Evolutionary conservation across 2,113 vertebrate species (phyloP).

Genomic region (Oncorhynchus kisutch): DNA sequence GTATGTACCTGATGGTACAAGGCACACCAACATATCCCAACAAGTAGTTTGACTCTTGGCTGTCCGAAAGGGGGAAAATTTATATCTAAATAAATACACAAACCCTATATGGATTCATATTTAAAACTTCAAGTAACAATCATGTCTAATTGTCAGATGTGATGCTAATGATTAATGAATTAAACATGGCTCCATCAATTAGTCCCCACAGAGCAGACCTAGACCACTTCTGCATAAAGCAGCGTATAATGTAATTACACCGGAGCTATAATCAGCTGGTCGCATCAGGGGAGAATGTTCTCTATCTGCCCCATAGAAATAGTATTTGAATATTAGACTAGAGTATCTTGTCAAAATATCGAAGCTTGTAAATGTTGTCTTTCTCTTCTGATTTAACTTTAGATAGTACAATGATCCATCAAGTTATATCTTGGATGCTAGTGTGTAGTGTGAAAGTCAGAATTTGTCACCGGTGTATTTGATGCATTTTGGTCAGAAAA

Average conservation of each 20-base stretch:
- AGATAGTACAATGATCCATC: too few species aligned
- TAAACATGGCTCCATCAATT: conserved; percentile 99
- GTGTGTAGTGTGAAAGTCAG: too few species aligned
- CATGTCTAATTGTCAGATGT: conserved; percentile 99
- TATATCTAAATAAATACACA: conserved; percentile 41
- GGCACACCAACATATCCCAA: too few species aligned
- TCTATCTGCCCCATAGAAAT: too few species aligned
- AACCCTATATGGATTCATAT: conserved; percentile 78
- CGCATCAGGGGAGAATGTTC: conserved; percentile 74
- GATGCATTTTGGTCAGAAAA: too few species aligned
- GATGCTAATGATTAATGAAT: conserved; percentile 99
- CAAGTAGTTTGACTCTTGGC: too few species aligned
- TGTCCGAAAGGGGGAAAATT: too few species aligned
- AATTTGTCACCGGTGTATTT: too few species aligned
- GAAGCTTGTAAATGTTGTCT: not conserved
- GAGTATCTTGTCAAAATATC: not conserved
- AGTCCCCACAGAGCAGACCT: conserved; percentile 83
- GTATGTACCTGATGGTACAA: too few species aligned
- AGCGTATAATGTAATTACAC: conserved; percentile 99
- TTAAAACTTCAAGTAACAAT: conserved; percentile 95
- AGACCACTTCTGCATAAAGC: conserved; percentile 99
- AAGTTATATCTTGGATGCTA: too few species aligned
- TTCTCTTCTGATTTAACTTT: not conserved
- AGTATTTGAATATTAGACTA: not conserved
- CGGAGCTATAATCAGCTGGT: conserved; percentile 98